Evolutionary conservation across 2,888 invertebrate species (phyloP).

Genomic region (Trachelus tabidus): DNA sequence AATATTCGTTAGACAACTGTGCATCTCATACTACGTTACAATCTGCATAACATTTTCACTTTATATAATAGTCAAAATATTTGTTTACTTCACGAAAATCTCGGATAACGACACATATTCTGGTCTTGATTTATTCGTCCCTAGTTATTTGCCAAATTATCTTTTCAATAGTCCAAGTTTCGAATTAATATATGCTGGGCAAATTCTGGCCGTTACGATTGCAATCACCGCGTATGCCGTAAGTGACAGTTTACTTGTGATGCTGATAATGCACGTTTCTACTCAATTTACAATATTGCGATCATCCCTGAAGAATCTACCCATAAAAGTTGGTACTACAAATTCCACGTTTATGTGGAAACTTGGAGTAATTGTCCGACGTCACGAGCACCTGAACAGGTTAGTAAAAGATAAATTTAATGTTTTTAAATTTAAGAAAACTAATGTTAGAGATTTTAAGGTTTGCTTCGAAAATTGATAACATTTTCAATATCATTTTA

Average conservation of each 20-base stretch:
- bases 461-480: neutral
- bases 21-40: slow-evolving; percentile 16
- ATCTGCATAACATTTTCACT: too few relatives aligned
- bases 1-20: slow-evolving; percentile 31
- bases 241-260: slow-evolving; percentile 24
- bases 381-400: neutral
- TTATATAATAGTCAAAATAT: too few relatives aligned
- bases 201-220: slow-evolving; percentile 16
- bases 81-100: neutral
- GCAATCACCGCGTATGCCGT: slow-evolving; percentile 14
- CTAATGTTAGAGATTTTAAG: neutral
- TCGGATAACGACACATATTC: neutral
- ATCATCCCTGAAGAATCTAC: slow-evolving; percentile 18
- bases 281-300: slow-evolving; percentile 25
- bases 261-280: slow-evolving; percentile 28
- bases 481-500: neutral
- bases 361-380: neutral
- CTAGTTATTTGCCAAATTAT: slow-evolving; percentile 14
- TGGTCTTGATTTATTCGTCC: slow-evolving; percentile 1
- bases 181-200: slow-evolving; percentile 18
- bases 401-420: neutral
- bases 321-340: neutral
- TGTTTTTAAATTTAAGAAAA: neutral
- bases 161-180: slow-evolving; percentile 12
- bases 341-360: too few relatives aligned